Percentiles rank a stretch among this genome's conserved stretches.
Conservation (phyloP, 1,140 invertebrate species). For the Parasteatoda tepidariorum region DNA sequence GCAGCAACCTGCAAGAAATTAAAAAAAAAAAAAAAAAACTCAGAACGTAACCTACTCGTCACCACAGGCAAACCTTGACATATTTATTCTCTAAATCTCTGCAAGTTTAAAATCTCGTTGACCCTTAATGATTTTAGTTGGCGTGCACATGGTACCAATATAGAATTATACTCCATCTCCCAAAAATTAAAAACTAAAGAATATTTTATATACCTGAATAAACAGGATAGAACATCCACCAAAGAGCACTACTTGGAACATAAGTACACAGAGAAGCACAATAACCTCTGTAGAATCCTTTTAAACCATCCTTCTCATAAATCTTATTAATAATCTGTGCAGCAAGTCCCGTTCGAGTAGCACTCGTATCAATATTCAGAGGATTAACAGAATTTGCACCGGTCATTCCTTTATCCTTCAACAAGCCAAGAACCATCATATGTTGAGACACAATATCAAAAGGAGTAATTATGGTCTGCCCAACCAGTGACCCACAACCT, state of each 20-base stretch:
- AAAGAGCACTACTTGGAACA: conserved; percentile 94
- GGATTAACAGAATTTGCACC: conserved; percentile 64
- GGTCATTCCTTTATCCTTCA: conserved; percentile 1
- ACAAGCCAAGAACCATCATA: conserved; percentile 88
- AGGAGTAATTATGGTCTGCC: conserved; percentile 95
- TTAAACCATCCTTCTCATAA: conserved; percentile 82
- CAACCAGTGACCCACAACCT: conserved; percentile 88
- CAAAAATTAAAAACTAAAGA: neutral
- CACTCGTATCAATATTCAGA: conserved; percentile 67
- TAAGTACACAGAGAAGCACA: conserved; percentile 90
- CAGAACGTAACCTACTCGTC: too few species aligned
- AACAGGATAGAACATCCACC: conserved; percentile 95
- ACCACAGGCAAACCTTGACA: too few species aligned
- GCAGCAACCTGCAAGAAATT: too few species aligned
- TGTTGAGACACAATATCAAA: conserved; percentile 97
- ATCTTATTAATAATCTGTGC: conserved; percentile 76
- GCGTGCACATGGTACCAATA: too few species aligned
- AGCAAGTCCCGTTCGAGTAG: conserved; percentile 53
- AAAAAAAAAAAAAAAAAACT: too few species aligned
- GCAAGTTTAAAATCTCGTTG: too few species aligned
- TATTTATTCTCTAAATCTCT: too few species aligned
- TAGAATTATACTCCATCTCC: too few species aligned
- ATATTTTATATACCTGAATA: conserved; percentile 82
- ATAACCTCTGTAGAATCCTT: conserved; percentile 94
- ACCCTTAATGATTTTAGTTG: too few species aligned